Evolutionary conservation across 1,140 invertebrate genomes (phyloP).

Genomic region (Cydia fagiglandana): DNA sequence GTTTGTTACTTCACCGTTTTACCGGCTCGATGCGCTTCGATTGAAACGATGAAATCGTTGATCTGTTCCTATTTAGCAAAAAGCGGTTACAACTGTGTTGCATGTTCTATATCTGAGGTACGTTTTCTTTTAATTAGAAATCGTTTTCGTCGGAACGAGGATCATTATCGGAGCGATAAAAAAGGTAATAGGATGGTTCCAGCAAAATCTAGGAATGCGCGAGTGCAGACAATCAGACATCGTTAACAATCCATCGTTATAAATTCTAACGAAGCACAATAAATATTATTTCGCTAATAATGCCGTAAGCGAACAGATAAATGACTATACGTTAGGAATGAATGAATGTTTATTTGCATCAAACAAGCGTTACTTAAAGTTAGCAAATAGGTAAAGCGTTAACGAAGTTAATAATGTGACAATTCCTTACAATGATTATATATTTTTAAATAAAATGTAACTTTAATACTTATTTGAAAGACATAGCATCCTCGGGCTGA

Average conservation of each 20-base stretch:
- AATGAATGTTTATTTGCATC: too few species aligned
- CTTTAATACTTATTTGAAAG: too few species aligned
- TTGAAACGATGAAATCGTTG: slow-evolving; percentile 2
- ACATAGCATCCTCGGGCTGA: too few species aligned
- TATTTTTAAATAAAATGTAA: too few species aligned
- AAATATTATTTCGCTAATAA: not conserved
- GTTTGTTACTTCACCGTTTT: slow-evolving; percentile 9
- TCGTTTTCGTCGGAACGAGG: not conserved
- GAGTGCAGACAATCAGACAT: not conserved
- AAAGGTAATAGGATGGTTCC: not conserved
- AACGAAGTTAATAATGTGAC: too few species aligned
- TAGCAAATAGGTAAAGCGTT: too few species aligned
- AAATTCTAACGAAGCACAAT: not conserved
- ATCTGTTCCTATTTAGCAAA: slow-evolving; percentile 13
- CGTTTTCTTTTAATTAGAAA: not conserved
- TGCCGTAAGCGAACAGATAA: not conserved
- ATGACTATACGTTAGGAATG: too few species aligned
- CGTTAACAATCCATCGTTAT: not conserved
- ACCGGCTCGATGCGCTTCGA: slow-evolving; percentile 22
- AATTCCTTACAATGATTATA: too few species aligned
- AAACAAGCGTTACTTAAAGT: too few species aligned
- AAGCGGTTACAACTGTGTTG: slow-evolving; percentile 6
- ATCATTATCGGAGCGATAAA: not conserved
- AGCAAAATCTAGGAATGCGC: not conserved
- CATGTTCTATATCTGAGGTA: not conserved